These are phyloP conservation scores for Crioceris asparagi DNA, from an alignment of 2,888 invertebrate genomes.

Conservation along the genomic window DNA sequence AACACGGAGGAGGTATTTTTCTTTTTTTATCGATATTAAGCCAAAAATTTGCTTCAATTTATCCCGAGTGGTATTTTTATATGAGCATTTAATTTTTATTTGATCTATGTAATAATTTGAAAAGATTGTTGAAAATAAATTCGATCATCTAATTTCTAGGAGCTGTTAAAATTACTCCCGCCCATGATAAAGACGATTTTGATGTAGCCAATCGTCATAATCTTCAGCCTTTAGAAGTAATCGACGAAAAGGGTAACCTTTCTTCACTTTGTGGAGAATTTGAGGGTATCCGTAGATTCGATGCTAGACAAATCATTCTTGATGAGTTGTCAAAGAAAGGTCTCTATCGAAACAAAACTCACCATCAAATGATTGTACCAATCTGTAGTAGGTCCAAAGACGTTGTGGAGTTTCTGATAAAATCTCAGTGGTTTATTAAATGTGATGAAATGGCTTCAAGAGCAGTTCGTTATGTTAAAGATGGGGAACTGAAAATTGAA, in stretches of 20 bases:
- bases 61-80: too few relatives aligned
- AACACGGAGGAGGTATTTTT: too few relatives aligned
- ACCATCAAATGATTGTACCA: slow-evolving; percentile 71
- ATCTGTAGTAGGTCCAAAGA: slow-evolving; percentile 81
- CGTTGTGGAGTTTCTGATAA: slow-evolving; percentile 90
- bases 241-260: slow-evolving; percentile 85
- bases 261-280: slow-evolving; percentile 67
- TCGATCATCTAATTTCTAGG: slow-evolving; percentile 51
- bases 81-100: too few relatives aligned
- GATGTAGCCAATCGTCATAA: slow-evolving; percentile 86
- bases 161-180: slow-evolving; percentile 97
- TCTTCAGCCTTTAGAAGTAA: slow-evolving; percentile 76
- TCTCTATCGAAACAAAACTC: slow-evolving; percentile 44
- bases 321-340: slow-evolving; percentile 60
- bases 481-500: slow-evolving; percentile 75
- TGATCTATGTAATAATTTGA: too few relatives aligned
- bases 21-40: too few relatives aligned
- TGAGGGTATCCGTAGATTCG: slow-evolving; percentile 79
- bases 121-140: too few relatives aligned
- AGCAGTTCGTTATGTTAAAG: slow-evolving; percentile 70
- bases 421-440: slow-evolving; percentile 95
- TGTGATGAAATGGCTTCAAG: slow-evolving; percentile 82
- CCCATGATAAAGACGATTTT: slow-evolving; percentile 95
- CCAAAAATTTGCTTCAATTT: too few relatives aligned
- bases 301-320: slow-evolving; percentile 74